Evolutionary conservation across 2,797 vertebrate species (phyloP).

Genomic region (Enteromius treurensis): DNA sequence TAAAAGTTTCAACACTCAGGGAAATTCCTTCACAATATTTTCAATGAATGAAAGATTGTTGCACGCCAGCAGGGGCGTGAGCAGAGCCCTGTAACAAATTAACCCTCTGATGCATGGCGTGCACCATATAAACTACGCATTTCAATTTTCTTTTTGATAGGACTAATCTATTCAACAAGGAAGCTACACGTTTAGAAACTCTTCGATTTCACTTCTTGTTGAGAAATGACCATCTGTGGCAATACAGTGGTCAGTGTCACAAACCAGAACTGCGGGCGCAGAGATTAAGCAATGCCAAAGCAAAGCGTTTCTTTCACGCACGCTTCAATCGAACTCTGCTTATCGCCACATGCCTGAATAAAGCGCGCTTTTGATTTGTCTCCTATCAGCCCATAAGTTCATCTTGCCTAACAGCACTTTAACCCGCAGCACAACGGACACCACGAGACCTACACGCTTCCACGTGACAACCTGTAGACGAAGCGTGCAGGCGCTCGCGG

Average conservation of each 20-base stretch:
- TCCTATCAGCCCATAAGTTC: background rate
- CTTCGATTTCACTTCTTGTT: background rate
- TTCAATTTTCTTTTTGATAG: background rate
- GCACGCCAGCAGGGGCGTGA: background rate
- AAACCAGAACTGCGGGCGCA: background rate
- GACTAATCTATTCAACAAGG: background rate
- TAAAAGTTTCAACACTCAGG: constrained; percentile 15
- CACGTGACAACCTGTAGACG: constrained; percentile 50
- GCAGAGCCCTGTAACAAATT: background rate
- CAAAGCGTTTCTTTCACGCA: background rate
- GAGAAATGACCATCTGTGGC: constrained; percentile 20
- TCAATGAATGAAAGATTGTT: constrained; percentile 2
- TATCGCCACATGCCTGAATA: background rate
- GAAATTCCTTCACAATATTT: constrained; percentile 20
- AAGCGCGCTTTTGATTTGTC: background rate
- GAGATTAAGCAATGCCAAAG: constrained; percentile 1
- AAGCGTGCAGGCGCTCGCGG: background rate
- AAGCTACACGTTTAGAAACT: background rate
- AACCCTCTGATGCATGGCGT: background rate
- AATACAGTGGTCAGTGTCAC: background rate
- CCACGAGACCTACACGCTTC: constrained; percentile 32
- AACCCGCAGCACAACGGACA: constrained; percentile 17
- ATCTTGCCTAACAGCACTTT: constrained; percentile 39
- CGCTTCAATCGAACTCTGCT: background rate
- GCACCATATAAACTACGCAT: background rate